Base-by-base conservation (phyloP, 2,797 vertebrate species). In the Phoxinus dragarum region DNA sequence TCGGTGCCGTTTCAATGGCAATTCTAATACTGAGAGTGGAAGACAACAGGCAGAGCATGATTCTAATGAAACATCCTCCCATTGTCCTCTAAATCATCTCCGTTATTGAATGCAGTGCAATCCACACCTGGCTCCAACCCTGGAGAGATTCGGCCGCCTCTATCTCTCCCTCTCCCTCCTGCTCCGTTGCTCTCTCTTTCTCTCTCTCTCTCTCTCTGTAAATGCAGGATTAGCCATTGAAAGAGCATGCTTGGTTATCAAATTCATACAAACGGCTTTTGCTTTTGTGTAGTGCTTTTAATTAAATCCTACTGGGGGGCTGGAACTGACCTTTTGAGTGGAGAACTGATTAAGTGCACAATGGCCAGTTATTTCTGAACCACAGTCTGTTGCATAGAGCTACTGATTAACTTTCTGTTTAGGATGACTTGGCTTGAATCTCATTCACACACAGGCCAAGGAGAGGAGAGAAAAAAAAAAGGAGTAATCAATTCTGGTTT, bases 181-280 rank as follows among this genome's bases (percentile, higher is more conserved):
- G 44, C 44, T 44, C 44, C 11, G 44, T 54, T 34, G 38, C 19
- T 67, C 10, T 88, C 47, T 14, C 44, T 64, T 3, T 54, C 40
- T 54, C 21, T 71, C 42, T 47, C 61, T 34, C 42, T 56, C 69
- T 54, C 61, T 31, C 80, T 86, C 87, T 78, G 84, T 82, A 90
- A 90, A 85, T 73, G 87, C 87, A 91, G 96, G 97, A 97, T 99
- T 97, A 98, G 96, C 96, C 75, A 95, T 93, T 93, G 95, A 96
- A 96, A 95, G 94, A 95, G 94, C 84, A 77, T 82, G 77, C 83
- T 72, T 61, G 87, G 90, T 90, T 91, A 91, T 91, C 90, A 89
- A 89, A 90, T 88, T 90, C 89, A 88, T 81, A 88, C 89, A 87
- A 89, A 85, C 81, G 91, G 82, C 88, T 85, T 81, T 67, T 71